Conservation (phyloP, 2,113 vertebrate species). For the Neolamprologus longior region DNA sequence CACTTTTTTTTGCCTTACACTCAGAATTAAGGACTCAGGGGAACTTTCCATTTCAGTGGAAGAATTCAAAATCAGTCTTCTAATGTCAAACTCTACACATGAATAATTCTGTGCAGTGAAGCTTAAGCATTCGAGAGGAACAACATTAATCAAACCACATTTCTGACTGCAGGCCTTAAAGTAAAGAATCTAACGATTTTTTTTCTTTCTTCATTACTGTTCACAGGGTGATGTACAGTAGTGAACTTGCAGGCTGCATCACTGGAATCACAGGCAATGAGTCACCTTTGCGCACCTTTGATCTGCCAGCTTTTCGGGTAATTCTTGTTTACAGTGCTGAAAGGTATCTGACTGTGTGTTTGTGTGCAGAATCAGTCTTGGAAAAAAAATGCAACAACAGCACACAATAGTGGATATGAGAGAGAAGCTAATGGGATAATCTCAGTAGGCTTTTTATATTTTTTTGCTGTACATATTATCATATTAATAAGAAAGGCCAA, state of each 20-base stretch:
- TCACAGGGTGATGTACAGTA: neutral
- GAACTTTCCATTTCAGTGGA: neutral
- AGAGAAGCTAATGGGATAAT: conserved; percentile 1
- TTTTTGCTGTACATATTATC: conserved; percentile 43
- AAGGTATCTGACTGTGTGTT: neutral
- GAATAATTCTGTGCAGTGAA: neutral
- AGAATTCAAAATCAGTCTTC: neutral
- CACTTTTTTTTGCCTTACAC: neutral
- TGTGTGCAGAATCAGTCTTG: neutral
- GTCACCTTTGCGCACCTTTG: neutral
- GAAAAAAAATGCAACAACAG: neutral
- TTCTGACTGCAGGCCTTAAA: neutral
- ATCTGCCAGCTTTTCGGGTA: neutral
- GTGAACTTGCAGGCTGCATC: neutral
- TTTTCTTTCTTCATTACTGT: neutral
- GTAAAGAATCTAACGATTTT: neutral
- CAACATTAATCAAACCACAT: neutral
- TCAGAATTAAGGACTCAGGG: neutral
- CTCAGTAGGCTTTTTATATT: conserved; percentile 1
- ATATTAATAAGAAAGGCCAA: conserved; percentile 45
- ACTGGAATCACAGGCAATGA: neutral
- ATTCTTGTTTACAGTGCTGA: neutral
- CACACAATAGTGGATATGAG: neutral
- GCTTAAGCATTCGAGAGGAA: neutral
- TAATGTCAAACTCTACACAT: neutral